Conservation (phyloP, 2,113 vertebrate species). For the Zingel zingel region DNA sequence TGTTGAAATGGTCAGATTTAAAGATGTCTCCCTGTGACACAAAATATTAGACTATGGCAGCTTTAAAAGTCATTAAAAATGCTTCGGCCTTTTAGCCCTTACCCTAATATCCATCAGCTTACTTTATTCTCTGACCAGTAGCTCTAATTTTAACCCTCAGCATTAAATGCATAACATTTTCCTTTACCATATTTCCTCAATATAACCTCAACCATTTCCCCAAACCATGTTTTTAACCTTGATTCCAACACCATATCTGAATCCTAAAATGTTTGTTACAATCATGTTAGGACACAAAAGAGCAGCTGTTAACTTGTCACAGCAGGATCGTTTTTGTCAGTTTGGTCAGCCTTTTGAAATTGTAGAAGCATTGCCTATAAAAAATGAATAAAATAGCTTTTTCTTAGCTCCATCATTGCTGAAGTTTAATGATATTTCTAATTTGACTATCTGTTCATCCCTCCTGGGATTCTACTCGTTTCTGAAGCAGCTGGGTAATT, state of each 20-base stretch:
- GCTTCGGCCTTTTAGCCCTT: background rate
- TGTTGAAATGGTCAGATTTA: background rate
- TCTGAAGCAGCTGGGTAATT: constrained; percentile 33
- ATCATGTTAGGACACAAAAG: background rate
- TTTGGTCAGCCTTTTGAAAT: rapidly evolving
- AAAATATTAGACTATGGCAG: background rate
- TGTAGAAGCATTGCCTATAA: background rate
- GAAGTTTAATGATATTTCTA: constrained; percentile 13
- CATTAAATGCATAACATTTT: background rate
- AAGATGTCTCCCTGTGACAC: background rate
- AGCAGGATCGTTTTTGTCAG: background rate
- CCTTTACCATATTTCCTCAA: background rate
- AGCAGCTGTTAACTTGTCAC: background rate
- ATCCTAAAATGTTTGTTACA: background rate
- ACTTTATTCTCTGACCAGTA: background rate
- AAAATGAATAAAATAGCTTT: background rate
- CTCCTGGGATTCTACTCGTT: constrained; percentile 13
- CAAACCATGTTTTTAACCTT: background rate
- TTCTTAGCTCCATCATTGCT: background rate
- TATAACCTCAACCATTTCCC: background rate
- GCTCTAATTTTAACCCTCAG: background rate
- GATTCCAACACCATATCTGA: background rate
- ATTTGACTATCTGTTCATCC: background rate
- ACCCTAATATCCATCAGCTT: background rate
- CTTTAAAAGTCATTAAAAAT: no score